Evolutionary conservation across 2,797 vertebrate genomes (phyloP).

Genomic region (Eulemur mongoz): DNA sequence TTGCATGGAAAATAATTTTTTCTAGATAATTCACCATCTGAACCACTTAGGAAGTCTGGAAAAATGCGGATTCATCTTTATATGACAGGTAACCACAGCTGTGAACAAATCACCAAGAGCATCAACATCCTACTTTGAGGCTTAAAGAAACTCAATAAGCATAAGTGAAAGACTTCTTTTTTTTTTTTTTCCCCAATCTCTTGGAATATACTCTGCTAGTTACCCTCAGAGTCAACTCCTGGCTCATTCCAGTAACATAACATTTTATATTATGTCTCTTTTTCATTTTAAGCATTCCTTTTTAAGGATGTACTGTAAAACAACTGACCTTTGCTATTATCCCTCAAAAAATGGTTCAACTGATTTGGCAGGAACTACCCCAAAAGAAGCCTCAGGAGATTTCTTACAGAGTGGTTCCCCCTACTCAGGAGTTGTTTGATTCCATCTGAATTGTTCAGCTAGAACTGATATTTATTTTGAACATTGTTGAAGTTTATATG

Average conservation of each 20-base stretch:
- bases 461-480: background rate
- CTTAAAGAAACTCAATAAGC: background rate
- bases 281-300: background rate
- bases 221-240: background rate
- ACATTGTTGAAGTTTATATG: background rate
- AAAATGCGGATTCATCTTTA: background rate
- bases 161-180: background rate
- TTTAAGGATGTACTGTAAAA: background rate
- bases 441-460: background rate
- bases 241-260: background rate
- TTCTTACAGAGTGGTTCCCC: background rate
- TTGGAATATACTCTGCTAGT: background rate
- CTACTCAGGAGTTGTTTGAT: background rate
- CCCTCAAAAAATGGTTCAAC: background rate
- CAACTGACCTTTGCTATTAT: background rate
- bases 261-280: background rate
- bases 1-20: background rate
- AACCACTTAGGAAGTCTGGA: background rate
- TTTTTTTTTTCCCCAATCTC: background rate
- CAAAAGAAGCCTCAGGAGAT: too few species aligned
- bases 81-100: background rate
- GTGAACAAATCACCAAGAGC: background rate
- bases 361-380: background rate
- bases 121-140: background rate
- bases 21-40: background rate